phyloP scores from a whole-genome alignment of 1,140 invertebrate genomes.

The Aphis craccivora region DNA sequence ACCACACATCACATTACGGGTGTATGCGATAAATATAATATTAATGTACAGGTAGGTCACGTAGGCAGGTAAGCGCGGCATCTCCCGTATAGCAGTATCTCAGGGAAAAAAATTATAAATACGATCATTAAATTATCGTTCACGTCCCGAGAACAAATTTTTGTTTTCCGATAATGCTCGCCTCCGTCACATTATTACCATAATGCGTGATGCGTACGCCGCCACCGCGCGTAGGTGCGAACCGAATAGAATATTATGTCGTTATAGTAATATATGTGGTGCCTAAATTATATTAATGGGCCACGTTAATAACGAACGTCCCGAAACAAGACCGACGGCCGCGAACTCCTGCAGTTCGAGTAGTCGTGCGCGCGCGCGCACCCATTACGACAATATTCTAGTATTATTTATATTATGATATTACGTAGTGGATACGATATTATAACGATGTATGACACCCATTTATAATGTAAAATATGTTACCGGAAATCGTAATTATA shows the following conservation, averaged over 20 bases:
- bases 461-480: background rate
- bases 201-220: background rate
- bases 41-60: background rate
- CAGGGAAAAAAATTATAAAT: background rate
- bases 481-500: conserved; percentile 8
- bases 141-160: background rate
- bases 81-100: background rate
- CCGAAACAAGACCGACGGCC: conserved; percentile 2
- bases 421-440: background rate
- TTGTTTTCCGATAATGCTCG: background rate
- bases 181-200: background rate
- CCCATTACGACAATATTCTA: background rate
- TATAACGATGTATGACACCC: conserved; percentile 12
- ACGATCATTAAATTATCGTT: background rate
- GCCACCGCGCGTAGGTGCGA: background rate
- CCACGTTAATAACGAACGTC: background rate
- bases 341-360: background rate
- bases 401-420: background rate
- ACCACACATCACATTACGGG: background rate
- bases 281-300: background rate
- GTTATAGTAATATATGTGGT: background rate
- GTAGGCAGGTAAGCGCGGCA: background rate
- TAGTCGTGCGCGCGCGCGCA: background rate
- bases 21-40: background rate
- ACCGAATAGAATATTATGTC: conserved; percentile 4